Evolutionary conservation across 2,113 vertebrate species (phyloP), one percentile per base, ranked within the genome.

Genomic region (Panthera tigris): DNA sequence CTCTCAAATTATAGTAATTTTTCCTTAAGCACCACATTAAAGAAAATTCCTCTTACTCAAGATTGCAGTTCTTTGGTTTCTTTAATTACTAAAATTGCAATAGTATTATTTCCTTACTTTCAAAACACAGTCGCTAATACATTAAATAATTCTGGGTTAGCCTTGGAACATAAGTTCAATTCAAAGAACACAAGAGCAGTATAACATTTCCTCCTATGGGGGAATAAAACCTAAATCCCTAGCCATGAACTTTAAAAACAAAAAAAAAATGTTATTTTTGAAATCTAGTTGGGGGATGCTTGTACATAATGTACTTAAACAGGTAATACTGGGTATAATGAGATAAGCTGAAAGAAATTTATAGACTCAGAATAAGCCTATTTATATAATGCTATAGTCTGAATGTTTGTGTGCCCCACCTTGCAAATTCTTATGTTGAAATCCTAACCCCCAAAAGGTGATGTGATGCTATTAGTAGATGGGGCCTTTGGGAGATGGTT

Each of bases 61-160:
- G 25, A 87, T 0, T 68, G 14, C 11, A 50, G 39, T 63, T 89
- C 18, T 57, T 81, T 87, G 63, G 36, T 76, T 94, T 89, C 31
- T 82, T 79, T 90, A 68, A 73, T 87, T 87, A 88, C 33, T 86
- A 95, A 88, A 92, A 81, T 15, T 63, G 10, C 69, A 94, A 48
- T 71, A 21, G 33, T 65, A 71, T 71, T 66, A 91, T 93, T 94
- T 95, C 74, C 63, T 94, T 79, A 91, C 33, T 66, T 95, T 68
- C 63, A 88, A 87, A 94, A 96, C 31, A 74, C 21, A 68, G 57
- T 57, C 18, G 68, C 57, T 79, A 83, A 74, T 78, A 81, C 1
- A 63, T 73, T 82, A 96, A 97, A n/a, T 66, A 84, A 87, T 2
- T 79, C 29, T 74, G 36, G 68, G 45, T 79, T 86, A 80, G 65